A percentile compares a stretch with the other conserved stretches of the same genome.
Evolutionary conservation across 2,888 invertebrate genomes (phyloP).

Genomic region (Spodoptera picta): DNA sequence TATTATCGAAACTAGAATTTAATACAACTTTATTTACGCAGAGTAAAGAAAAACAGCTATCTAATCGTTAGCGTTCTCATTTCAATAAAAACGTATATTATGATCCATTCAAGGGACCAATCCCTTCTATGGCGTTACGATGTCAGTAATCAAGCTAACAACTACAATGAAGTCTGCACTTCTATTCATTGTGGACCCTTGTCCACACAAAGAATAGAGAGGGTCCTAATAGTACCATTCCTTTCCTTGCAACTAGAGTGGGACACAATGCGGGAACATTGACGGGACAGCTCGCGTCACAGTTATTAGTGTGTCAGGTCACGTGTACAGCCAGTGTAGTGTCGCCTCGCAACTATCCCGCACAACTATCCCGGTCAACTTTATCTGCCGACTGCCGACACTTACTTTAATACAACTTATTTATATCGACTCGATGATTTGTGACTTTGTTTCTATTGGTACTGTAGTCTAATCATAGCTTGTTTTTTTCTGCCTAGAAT

Average conservation of each 20-base stretch:
- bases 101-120: too few relatives aligned
- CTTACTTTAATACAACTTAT: constrained; percentile 14
- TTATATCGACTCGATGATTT: constrained; percentile 13
- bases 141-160: too few relatives aligned
- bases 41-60: too few relatives aligned
- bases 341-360: constrained; percentile 44
- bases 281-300: neutral
- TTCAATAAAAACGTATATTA: too few relatives aligned
- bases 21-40: too few relatives aligned
- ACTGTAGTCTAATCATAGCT: too few relatives aligned
- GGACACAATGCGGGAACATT: constrained; percentile 7
- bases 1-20: too few relatives aligned
- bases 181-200: too few relatives aligned
- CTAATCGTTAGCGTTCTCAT: too few relatives aligned
- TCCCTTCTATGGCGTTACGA: too few relatives aligned
- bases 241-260: neutral
- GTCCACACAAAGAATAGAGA: neutral
- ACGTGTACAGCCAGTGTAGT: constrained; percentile 28
- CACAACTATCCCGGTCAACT: constrained; percentile 41
- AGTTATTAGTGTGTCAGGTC: constrained; percentile 39
- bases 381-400: constrained; percentile 12
- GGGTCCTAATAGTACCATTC: neutral
- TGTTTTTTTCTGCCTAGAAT: too few relatives aligned
- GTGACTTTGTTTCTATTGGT: constrained; percentile 5
- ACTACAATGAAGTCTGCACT: too few relatives aligned